Evolutionary conservation across 2,888 invertebrate species (phyloP).

Genomic region (Euphydryas editha): DNA sequence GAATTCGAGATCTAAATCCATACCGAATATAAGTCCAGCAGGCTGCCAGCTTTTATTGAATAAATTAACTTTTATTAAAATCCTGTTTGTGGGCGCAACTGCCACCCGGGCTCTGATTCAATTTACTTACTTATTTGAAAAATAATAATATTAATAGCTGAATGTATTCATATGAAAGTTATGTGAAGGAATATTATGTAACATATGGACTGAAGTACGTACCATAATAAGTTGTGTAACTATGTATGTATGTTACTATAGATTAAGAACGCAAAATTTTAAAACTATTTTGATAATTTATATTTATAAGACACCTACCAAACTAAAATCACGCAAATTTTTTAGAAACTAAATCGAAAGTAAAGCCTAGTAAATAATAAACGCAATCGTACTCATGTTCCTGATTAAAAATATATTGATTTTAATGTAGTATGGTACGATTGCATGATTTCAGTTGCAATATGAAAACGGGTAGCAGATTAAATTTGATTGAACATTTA

Average conservation of each 20-base stretch:
- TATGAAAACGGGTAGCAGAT: conserved; percentile 51
- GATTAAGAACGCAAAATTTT: too few species aligned
- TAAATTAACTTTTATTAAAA: conserved; percentile 80
- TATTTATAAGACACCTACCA: too few species aligned
- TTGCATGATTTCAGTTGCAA: conserved; percentile 43
- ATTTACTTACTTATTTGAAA: conserved; percentile 56
- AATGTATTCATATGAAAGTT: conserved; percentile 14
- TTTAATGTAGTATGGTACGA: conserved; percentile 35
- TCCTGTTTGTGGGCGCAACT: conserved; percentile 34
- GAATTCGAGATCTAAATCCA: conserved; percentile 55
- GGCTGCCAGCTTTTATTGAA: conserved; percentile 68
- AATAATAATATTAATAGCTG: conserved; percentile 34
- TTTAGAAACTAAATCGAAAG: background rate
- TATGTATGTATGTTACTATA: background rate
- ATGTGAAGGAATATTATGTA: background rate
- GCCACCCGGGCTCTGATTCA: conserved; percentile 46
- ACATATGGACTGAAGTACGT: background rate
- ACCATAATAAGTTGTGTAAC: background rate
- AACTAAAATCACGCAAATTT: too few species aligned
- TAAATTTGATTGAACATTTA: conserved; percentile 70
- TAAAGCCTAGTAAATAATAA: background rate
- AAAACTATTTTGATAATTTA: too few species aligned
- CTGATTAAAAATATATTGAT: conserved; percentile 10
- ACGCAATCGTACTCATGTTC: background rate
- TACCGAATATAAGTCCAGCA: conserved; percentile 58